These are phyloP conservation scores for Heliconius eleuchia DNA, from an alignment of 1,140 invertebrate genomes.

Conservation along the genomic window DNA sequence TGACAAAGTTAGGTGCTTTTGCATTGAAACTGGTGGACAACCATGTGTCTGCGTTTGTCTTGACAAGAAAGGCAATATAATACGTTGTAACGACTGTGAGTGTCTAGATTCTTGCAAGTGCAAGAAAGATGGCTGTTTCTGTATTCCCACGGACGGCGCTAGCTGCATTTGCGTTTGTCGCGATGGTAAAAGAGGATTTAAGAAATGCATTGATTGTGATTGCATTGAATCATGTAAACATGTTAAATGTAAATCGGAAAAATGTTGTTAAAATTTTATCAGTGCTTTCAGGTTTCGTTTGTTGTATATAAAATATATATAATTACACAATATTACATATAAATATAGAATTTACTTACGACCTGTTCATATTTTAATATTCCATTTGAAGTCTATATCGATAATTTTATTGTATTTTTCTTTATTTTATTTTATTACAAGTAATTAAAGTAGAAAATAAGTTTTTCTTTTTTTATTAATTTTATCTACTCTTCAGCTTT, in stretches of 20 bases:
- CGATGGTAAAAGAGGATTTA: background rate
- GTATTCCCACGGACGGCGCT: constrained; percentile 5
- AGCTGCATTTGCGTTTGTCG: background rate
- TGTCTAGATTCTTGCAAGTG: constrained; percentile 13
- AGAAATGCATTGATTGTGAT: background rate
- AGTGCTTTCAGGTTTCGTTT: background rate
- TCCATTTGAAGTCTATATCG: too few species aligned
- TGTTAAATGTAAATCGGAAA: background rate
- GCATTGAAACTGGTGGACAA: background rate
- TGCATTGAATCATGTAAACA: background rate
- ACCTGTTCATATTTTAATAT: too few species aligned
- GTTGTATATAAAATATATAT: background rate
- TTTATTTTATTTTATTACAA: too few species aligned
- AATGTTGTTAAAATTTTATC: background rate
- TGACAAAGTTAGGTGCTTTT: background rate
- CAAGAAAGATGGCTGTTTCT: constrained; percentile 18
- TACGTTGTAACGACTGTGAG: background rate
- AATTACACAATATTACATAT: background rate
- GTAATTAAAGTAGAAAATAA: too few species aligned
- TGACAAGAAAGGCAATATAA: background rate
- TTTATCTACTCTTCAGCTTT: too few species aligned
- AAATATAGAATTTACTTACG: background rate
- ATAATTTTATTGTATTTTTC: too few species aligned
- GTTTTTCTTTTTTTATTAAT: too few species aligned
- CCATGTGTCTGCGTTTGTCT: background rate